These are phyloP conservation scores for Ypsolopha sequella DNA, from an alignment of 2,888 invertebrate species.

Conservation along the genomic window DNA sequence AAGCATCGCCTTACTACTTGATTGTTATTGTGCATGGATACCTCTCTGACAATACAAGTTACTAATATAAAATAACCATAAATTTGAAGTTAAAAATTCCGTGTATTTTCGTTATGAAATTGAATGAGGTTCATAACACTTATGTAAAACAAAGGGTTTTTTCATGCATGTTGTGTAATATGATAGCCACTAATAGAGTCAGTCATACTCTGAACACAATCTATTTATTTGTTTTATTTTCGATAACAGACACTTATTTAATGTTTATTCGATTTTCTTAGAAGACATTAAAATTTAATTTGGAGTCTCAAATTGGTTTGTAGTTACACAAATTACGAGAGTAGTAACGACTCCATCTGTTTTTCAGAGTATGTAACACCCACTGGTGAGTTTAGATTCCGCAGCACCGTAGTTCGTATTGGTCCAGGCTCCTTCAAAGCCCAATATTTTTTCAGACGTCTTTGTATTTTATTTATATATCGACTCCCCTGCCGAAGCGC, in stretches of 20 bases:
- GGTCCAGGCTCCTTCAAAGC: slow-evolving; percentile 6
- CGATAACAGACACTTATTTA: too few species aligned
- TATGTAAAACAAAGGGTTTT: too few species aligned
- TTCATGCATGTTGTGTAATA: too few species aligned
- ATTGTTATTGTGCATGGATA: slow-evolving; percentile 13
- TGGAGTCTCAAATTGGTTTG: slow-evolving; percentile 61
- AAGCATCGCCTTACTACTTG: neutral
- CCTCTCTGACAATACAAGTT: slow-evolving; percentile 2
- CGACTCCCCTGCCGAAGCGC: neutral
- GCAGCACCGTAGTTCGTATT: slow-evolving; percentile 42
- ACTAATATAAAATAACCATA: too few species aligned
- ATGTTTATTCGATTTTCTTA: slow-evolving; percentile 5
- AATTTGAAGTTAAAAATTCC: too few species aligned
- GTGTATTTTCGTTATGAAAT: too few species aligned
- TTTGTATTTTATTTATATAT: too few species aligned
- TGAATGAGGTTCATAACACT: too few species aligned
- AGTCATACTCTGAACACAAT: too few species aligned
- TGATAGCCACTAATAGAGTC: too few species aligned
- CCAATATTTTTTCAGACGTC: neutral
- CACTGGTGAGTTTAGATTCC: slow-evolving; percentile 64
- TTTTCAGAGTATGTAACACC: slow-evolving; percentile 70
- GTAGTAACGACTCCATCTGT: slow-evolving; percentile 69
- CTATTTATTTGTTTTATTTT: too few species aligned
- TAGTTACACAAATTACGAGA: slow-evolving; percentile 34
- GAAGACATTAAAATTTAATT: slow-evolving; percentile 42